Percentiles rank a stretch among this genome's conserved stretches.
Evolutionary conservation across 1,140 invertebrate species (phyloP).

Genomic region (Tribolium castaneum): DNA sequence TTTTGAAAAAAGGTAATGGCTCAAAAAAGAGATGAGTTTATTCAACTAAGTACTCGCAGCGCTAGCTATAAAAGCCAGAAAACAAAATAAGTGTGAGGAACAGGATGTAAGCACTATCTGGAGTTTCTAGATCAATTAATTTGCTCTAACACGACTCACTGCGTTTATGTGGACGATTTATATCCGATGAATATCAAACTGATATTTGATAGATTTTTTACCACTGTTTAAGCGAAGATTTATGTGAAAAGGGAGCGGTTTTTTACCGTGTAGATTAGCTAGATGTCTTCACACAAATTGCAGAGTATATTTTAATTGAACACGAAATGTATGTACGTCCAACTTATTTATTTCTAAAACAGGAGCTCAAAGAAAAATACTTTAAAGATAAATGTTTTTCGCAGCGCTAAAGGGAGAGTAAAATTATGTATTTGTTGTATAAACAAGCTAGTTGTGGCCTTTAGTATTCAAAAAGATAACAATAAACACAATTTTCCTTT

Average conservation of each 20-base stretch:
- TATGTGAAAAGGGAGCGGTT: background rate
- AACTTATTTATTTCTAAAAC: too few relatives aligned
- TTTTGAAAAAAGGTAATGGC: background rate
- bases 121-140: background rate
- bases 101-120: background rate
- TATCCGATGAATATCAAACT: background rate
- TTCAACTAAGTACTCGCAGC: background rate
- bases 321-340: too few relatives aligned
- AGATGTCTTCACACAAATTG: background rate
- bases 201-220: background rate
- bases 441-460: background rate
- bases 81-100: background rate
- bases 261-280: background rate
- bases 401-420: background rate
- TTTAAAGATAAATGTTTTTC: background rate
- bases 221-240: background rate
- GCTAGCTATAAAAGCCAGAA: background rate
- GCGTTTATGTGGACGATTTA: background rate
- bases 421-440: background rate
- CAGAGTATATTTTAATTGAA: too few relatives aligned
- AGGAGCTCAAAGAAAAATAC: background rate
- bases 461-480: background rate
- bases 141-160: background rate
- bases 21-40: background rate
- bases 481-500: background rate